Evolutionary conservation across 2,797 vertebrate genomes (phyloP).

Genomic region (Pelochelys cantorii): DNA sequence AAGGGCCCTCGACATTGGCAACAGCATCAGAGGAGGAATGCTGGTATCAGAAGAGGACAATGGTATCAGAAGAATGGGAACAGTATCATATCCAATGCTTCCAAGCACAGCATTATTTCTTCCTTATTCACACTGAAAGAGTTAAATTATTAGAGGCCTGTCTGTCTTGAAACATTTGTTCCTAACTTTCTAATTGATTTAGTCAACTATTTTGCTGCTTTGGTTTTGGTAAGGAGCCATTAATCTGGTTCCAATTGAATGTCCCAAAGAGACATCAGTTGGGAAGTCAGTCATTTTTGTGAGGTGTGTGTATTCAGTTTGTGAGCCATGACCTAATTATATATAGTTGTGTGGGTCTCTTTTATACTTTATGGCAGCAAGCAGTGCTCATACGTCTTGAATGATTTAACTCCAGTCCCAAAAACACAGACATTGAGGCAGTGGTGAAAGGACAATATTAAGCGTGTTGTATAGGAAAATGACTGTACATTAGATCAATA

Average conservation of each 20-base stretch:
- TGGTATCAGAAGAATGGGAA: not conserved
- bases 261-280: conserved; percentile 3
- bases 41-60: fast-evolving
- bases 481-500: not conserved
- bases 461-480: not conserved
- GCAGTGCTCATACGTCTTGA: not conserved
- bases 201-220: not conserved
- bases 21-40: not conserved
- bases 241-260: conserved; percentile 9
- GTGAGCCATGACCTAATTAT: not conserved
- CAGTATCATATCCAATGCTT: not conserved
- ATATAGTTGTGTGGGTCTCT: not conserved
- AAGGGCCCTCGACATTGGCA: not conserved
- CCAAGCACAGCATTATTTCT: not conserved
- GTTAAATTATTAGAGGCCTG: not conserved
- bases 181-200: conserved; percentile 1
- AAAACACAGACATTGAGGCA: not conserved
- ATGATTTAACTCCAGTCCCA: fast-evolving
- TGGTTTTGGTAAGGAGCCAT: conserved; percentile 4
- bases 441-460: not conserved
- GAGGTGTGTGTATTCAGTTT: not conserved
- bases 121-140: not conserved
- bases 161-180: not conserved
- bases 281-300: conserved; percentile 7
- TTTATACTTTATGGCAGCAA: not conserved